Evolutionary conservation across 2,797 vertebrate species (phyloP), one percentile per base, ranked within the genome.

Genomic region (Prionace glauca): DNA sequence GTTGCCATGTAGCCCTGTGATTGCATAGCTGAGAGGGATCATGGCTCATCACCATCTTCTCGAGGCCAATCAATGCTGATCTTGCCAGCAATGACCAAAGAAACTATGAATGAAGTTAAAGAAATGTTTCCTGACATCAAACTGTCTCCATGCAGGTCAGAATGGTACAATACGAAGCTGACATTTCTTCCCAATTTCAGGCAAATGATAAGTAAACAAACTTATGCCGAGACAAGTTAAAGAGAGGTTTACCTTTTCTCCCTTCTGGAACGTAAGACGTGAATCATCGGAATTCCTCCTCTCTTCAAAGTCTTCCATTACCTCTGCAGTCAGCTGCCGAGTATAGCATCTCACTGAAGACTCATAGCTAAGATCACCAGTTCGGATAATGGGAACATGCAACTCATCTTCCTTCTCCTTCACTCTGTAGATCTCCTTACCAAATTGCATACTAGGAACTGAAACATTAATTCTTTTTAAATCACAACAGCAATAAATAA

Each of bases 371-470:
- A 99, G 97, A 97, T 99, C 99, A 0, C 99, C 99, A 0, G 97
- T 98, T 18, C 99, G 98, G 95, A 98, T 84, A 96, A 99, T 95
- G 29, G 98, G 98, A 96, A 99, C 96, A 65, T 98, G 97, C 95
- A 99, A 97, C 65, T 97, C 71, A 0, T 97, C 97, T 0, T 98
- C 98, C 96, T 98, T 98, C 97, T 99, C 99, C 97, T 98, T 98
- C 96, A 98, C 98, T 0, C 94, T 97, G 96, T 98, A 99, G 4
- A 97, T 87, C 14, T 97, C 98, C 97, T 98, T 99, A 96, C 98
- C 98, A 96, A 99, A 99, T 97, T 99, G 98, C 99, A 99, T 99
- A 97, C 98, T 99, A 96, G 99, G 99, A 96, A 99, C 99, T 99
- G 97, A 95, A 96, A 86, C 1, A 72, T 50, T 16, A 26, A 94